Evolutionary conservation across 2,113 vertebrate genomes (phyloP), one percentile per base, ranked within the genome.

Genomic region (Anoura caudifer): DNA sequence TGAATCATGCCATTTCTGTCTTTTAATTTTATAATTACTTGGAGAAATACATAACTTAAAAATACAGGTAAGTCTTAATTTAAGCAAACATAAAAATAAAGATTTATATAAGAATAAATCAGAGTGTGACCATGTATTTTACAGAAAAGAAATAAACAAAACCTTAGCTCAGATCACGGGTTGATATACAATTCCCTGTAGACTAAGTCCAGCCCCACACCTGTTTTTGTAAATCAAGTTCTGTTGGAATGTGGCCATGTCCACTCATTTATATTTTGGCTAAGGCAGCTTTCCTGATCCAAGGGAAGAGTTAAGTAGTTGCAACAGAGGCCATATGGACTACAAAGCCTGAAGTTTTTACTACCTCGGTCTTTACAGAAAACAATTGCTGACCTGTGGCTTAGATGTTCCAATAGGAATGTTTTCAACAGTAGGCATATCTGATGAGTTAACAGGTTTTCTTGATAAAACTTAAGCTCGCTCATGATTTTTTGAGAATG

Each of bases 1-100:
- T 70, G 56, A 97, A 95, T 97, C 45, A 59, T 69, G 67, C 22
- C 38, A 20, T 95, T 87, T 94, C 54, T 95, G 20, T 90, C 65
- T 95, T 95, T 96, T 80, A 81, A 41, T 95, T 83, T 76, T 83
- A 92, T 31, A 92, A 69, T 75, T 88, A 85, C 73, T 82, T 89
- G n/a, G 17, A 93, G 61, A 94, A 95, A 94, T 82, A 77, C 15
- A 50, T 91, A 84, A 75, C 63, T 92, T 81, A 92, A 95, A 95
- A 95, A 84, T 90, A 88, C 22, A 92, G n/a, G 19, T 77, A 33
- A 15, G 31, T n/a, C 10, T 95, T 90, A 72, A 90, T 95, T 95
- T 95, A 89, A 83, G 33, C 28, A 88, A 87, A 77, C 17, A 52
- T 65, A 86, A 86, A 91, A 82, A 17, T 75, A 41, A 90, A 87